Base-by-base conservation (phyloP, 2,797 vertebrate species). In the Gila robusta region DNA sequence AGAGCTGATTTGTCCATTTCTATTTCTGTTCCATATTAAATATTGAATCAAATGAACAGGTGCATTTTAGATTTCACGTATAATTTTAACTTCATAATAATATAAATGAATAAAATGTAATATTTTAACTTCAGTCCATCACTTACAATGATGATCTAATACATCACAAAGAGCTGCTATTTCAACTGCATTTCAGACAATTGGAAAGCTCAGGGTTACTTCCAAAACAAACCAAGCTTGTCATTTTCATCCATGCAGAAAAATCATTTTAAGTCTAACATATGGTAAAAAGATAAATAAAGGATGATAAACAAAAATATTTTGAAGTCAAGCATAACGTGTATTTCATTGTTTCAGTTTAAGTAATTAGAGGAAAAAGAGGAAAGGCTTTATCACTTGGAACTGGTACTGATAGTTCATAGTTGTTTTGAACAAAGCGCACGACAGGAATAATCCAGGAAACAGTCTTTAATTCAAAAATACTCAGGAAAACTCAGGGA, bases 1-100 rank as follows among this genome's bases (percentile, higher is more conserved):
- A 39, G 35, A 44, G 59, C 28, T 79, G 37, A 82, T 59, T 28
- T 73, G 81, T 82, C 37, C 35, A 41, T 62, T 62, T 73, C 59
- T 73, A 73, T 82, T 59, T 83, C 32, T 76, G 4, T 52, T 62
- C 54, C 4, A 16, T 41, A 7, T 16, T 7, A 49, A 66, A 49
- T 64, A 73, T 47, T 62, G 19, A 74, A 64, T n/a, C 19, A 74
- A 74, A 35, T n/a, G 39, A 32, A 11, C 12, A 74, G 39, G 52
- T 35, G 26, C 12, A 39, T 62, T 62, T 78, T 39, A 78, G 76
- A 78, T 62, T 59, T 59, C 54, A 62, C 16, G 19, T 62, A 37
- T 59, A 10, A 78, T 59, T 23, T 62, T 62, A 47, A n/a, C 69
- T 59, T 81, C 28, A 56, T 39, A 39, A 26, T 26, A 54, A 19